Conservation (phyloP, 1,140 invertebrate species). For the Drosophila azteca region DNA sequence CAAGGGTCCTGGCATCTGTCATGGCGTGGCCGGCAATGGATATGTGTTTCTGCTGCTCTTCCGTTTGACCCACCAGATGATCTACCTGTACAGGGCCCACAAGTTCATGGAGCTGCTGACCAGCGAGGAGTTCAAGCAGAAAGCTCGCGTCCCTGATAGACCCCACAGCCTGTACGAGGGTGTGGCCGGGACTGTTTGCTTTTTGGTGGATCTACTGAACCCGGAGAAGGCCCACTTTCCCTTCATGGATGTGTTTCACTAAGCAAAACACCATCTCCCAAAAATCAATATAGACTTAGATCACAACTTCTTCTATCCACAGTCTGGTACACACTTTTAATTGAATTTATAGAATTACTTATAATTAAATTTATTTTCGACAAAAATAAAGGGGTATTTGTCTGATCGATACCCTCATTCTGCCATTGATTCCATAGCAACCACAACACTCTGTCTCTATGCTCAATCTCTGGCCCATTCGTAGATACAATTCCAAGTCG, state of each 20-base stretch:
- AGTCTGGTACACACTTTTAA: no score
- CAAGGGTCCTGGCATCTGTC: constrained; percentile 93
- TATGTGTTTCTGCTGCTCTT: constrained; percentile 93
- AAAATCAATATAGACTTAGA: no score
- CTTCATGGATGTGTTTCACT: constrained; percentile 90
- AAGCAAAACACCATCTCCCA: neutral
- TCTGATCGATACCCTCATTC: no score
- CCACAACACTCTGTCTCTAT: neutral
- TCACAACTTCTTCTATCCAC: no score
- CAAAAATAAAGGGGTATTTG: no score
- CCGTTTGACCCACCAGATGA: constrained; percentile 89
- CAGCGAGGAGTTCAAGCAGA: constrained; percentile 87
- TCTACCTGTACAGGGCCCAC: constrained; percentile 90
- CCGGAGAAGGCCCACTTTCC: constrained; percentile 93
- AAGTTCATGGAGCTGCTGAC: constrained; percentile 92
- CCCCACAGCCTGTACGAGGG: constrained; percentile 95
- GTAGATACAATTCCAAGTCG: constrained; percentile 29
- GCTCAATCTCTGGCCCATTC: neutral
- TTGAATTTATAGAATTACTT: no score
- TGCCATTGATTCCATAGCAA: neutral
- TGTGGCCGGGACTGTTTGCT: constrained; percentile 93
- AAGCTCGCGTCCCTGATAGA: constrained; percentile 90
- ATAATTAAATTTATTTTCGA: no score
- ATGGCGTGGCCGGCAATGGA: constrained; percentile 93
- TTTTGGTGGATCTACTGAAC: constrained; percentile 89